phyloP scores from a whole-genome alignment of 2,113 vertebrate genomes.

The Pituophis catenifer region DNA sequence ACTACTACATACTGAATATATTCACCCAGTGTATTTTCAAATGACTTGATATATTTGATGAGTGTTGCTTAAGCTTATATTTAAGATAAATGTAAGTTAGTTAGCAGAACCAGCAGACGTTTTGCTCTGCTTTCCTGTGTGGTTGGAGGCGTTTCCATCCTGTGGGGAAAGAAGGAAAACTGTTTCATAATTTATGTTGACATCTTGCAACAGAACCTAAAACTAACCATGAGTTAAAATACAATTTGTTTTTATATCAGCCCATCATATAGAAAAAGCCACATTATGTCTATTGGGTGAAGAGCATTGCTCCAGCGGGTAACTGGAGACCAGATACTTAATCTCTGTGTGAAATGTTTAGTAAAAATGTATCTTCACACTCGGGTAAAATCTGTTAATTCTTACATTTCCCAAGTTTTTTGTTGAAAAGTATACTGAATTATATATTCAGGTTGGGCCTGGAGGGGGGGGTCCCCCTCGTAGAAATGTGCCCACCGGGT shows the following conservation, averaged over 20 bases:
- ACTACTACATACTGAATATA: not conserved
- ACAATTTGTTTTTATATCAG: not conserved
- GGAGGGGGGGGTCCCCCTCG: no score
- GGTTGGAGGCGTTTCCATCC: not conserved
- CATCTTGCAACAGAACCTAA: not conserved
- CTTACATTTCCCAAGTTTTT: not conserved
- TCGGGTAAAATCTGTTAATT: not conserved
- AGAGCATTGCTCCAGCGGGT: not conserved
- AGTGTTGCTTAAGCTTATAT: not conserved
- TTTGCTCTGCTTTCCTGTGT: not conserved
- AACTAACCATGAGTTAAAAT: not conserved
- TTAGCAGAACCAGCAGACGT: constrained; percentile 20
- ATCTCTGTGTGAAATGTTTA: not conserved
- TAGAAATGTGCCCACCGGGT: no score
- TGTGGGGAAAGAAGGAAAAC: constrained; percentile 19
- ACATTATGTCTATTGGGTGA: not conserved
- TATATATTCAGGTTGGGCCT: no score
- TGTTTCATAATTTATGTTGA: not conserved
- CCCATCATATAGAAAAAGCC: not conserved
- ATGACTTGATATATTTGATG: not conserved
- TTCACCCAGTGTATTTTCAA: not conserved
- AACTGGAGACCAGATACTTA: not conserved
- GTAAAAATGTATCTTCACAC: not conserved
- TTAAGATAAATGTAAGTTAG: constrained; percentile 3
- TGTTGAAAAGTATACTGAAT: fast-evolving